Percentiles rank a stretch among this genome's conserved stretches.
These are phyloP conservation scores for Clamator glandarius DNA, from an alignment of 2,797 vertebrate genomes.

Conservation along the genomic window DNA sequence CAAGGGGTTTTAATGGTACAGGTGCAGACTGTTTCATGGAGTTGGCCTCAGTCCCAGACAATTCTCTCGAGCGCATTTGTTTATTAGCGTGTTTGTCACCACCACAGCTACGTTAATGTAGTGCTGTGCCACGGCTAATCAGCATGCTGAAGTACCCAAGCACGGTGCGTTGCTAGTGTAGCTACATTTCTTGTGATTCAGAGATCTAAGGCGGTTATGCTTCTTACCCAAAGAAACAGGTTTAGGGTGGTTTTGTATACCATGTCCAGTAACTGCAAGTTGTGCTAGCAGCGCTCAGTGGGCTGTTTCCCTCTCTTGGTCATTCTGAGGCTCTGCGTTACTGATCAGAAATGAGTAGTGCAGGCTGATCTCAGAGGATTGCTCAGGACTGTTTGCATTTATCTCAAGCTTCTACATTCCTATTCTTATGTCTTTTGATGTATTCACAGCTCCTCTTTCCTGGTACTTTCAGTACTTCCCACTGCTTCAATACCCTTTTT, in stretches of 20 bases:
- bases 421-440: conserved; percentile 9
- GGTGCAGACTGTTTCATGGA: background rate
- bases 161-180: background rate
- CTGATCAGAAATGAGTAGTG: background rate
- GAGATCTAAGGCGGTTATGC: fast-evolving
- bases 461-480: conserved; percentile 8
- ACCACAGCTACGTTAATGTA: background rate
- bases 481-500: background rate
- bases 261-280: background rate
- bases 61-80: background rate
- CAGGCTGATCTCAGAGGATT: background rate
- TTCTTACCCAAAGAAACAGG: background rate
- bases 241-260: background rate
- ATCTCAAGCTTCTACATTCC: background rate
- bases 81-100: background rate
- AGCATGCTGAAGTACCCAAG: background rate
- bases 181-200: background rate
- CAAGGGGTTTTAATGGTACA: background rate
- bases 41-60: background rate
- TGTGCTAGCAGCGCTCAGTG: background rate
- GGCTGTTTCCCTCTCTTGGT: background rate
- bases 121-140: background rate
- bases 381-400: background rate
- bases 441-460: background rate
- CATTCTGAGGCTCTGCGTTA: background rate